Evolutionary conservation across 2,888 invertebrate species (phyloP), one percentile per base, ranked within the genome.

Genomic region (Caenorhabditis angaria): DNA sequence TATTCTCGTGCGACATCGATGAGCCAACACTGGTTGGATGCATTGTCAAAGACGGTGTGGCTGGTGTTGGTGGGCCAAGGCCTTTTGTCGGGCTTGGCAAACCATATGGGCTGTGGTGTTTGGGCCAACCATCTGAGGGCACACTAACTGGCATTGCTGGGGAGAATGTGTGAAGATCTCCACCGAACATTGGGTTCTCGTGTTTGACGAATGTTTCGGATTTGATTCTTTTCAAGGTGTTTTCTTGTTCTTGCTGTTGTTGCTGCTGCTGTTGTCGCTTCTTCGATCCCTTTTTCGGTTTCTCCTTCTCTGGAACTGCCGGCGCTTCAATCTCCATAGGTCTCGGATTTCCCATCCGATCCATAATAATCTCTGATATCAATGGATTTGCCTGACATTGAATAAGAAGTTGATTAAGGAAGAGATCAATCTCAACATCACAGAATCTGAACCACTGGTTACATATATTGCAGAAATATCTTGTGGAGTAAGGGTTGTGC

Each of bases 41-140:
- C 56, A 61, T 58, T 22, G 61, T 28, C 57, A 61, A 29, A 47
- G 55, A 58, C 8, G 62, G 65, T 27, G 65, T 68, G 10, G 61
- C 65, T n/a, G 72, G 72, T 28, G 68, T 65, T 4, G 64, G 29
- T 0, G 68, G 65, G 47, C 65, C 65, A 10, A 68, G 58, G n/a
- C 57, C 54, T 48, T 61, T 68, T 41, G 67, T 72, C n/a, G 70
- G 70, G 57, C 63, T 63, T 14, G 60, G 55, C 70, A 71, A 62
- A n/a, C 61, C 50, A 53, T 55, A 59, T 12, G 73, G 73, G 29
- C 73, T 73, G 47, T 67, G 66, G 2, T 68, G 56, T 20, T 63
- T 54, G 14, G 73, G 51, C 66, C 66, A 67, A n/a, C 25, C 50
- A 41, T 41, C 41, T 18, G 56, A 54, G 10, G 72, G 72, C 2